Evolutionary conservation across 1,140 invertebrate species (phyloP), one percentile per base, ranked within the genome.

Genomic region (Samia ricini): DNA sequence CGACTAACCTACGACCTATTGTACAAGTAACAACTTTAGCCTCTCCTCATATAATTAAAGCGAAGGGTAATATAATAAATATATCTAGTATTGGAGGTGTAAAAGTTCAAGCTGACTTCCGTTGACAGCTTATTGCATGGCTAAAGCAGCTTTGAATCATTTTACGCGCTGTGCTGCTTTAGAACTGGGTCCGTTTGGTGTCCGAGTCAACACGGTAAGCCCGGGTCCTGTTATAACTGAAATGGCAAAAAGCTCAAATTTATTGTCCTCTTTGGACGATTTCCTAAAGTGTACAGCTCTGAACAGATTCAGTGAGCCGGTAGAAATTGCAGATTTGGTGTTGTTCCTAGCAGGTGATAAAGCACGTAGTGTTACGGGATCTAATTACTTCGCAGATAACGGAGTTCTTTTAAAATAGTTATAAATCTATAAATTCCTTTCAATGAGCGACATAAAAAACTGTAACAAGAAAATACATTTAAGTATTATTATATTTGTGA

Each of bases 141-240:
- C 4, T 5, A 29, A 54, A 36, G 54, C 54, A 5, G 54, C 4
- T 29, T 10, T 52, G 22, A 21, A 21, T 7, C 20, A 19, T 12
- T 92, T 98, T 52, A 97, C 96, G 0, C 91, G 94, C 71, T 96
- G 95, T 68, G 84, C 92, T 10, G 94, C 94, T 10, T 89, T 96
- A 69, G 95, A 96, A 79, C 84, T 97, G 21, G 95, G 94, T 2
- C 61, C 92, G 0, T 95, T 95, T 84, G 92, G 94, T 69, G 93
- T 97, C 0, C 89, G 97, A 61, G 95, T 97, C 0, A 98, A 98
- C 86, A 91, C 93, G 21, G 95, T 97, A 0, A 96, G 95, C 88
- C 96, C 96, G 19, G 95, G 95, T 56, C 94, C 95, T 1, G 91
- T 94, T 56, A 74, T 93, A 1, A 97, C 96, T 6, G 94, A 96